phyloP scores from a whole-genome alignment of 2,888 invertebrate genomes.

The Nomada goodeniana region DNA sequence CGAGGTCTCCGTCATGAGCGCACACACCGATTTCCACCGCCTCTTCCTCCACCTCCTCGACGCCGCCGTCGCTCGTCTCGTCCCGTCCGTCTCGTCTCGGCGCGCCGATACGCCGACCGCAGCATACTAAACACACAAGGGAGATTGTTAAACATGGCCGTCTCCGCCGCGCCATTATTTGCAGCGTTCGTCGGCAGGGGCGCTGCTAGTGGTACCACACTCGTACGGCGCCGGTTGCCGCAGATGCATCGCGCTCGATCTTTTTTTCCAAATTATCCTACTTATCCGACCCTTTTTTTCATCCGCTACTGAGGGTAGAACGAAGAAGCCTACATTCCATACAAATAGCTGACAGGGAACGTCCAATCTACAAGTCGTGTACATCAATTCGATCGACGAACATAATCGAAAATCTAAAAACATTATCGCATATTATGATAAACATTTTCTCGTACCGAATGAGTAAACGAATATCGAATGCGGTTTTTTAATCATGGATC shows the following conservation, averaged over 20 bases:
- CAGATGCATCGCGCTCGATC: not conserved
- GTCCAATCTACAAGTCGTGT: not conserved
- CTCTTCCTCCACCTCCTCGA: slow-evolving; percentile 64
- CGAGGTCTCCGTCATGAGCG: slow-evolving; percentile 75
- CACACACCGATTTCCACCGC: slow-evolving; percentile 68
- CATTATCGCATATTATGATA: not conserved
- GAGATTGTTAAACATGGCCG: slow-evolving; percentile 79
- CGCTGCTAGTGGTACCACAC: slow-evolving; percentile 25
- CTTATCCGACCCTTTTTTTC: not conserved
- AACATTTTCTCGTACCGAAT: not conserved
- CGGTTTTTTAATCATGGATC: not conserved
- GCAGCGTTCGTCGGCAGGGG: slow-evolving; percentile 36
- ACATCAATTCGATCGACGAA: not conserved
- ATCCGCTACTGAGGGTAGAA: not conserved
- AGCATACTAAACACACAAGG: slow-evolving; percentile 79
- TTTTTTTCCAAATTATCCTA: slow-evolving; percentile 16
- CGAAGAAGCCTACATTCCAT: not conserved
- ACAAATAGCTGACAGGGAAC: not conserved
- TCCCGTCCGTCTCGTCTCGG: slow-evolving; percentile 60
- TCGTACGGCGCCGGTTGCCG: slow-evolving; percentile 3
- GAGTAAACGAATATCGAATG: not conserved
- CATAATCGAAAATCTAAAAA: not conserved
- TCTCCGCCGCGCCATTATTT: slow-evolving; percentile 61
- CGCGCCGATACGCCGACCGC: slow-evolving; percentile 78
- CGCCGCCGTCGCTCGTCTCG: slow-evolving; percentile 66